These are phyloP conservation scores for Nibea albiflora DNA, from an alignment of 2,113 vertebrate genomes.

Conservation along the genomic window DNA sequence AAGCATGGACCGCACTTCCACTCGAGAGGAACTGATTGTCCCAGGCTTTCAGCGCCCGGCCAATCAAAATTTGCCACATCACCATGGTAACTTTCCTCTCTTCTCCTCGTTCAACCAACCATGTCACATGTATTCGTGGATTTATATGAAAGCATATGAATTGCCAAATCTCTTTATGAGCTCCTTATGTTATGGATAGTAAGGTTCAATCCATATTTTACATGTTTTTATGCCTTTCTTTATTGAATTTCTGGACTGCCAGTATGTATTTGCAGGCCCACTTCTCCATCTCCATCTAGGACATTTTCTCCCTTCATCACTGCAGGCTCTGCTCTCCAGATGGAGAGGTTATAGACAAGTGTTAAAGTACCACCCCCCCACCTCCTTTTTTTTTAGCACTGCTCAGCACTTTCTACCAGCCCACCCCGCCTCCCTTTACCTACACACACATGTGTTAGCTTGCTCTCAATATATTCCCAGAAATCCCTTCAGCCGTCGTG, in stretches of 20 bases:
- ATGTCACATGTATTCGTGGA: background rate
- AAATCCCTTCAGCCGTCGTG: conserved; percentile 47
- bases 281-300: conserved; percentile 45
- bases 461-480: conserved; percentile 36
- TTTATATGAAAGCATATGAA: background rate
- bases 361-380: conserved; percentile 22
- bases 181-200: background rate
- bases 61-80: conserved; percentile 83
- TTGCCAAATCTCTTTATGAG: background rate
- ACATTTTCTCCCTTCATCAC: conserved; percentile 44
- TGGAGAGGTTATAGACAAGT: conserved; percentile 58
- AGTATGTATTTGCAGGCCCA: conserved; percentile 18
- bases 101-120: conserved; percentile 8
- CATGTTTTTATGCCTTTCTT: conserved; percentile 4
- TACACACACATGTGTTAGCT: background rate
- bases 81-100: conserved; percentile 86
- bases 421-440: background rate
- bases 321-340: conserved; percentile 60
- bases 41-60: conserved; percentile 84
- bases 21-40: conserved; percentile 85
- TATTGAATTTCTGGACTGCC: conserved; percentile 5
- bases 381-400: background rate
- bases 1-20: conserved; percentile 88
- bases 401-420: conserved; percentile 18
- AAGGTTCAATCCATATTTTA: conserved; percentile 27